Percentiles rank a stretch among this genome's conserved stretches.
Conservation (phyloP, 2,888 invertebrate genomes). For the Pterostichus madidus region DNA sequence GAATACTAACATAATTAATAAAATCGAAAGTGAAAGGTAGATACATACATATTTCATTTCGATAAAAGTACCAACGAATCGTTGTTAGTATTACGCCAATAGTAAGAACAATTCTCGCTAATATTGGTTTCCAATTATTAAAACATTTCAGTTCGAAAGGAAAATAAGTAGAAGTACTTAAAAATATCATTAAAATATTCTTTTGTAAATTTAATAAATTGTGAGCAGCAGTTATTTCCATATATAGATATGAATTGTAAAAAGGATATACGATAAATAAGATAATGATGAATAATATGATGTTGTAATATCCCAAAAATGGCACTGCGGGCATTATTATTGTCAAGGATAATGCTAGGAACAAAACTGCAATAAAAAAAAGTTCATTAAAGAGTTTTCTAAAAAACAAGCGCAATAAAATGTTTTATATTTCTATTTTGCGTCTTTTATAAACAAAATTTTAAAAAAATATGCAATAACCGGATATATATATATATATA, state of each 20-base stretch:
- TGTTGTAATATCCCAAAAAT: background rate
- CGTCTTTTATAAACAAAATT: no score
- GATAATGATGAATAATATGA: background rate
- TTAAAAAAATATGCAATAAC: no score
- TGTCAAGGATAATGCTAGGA: background rate
- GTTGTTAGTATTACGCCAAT: background rate
- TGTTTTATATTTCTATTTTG: no score
- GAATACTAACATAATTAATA: background rate
- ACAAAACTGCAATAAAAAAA: background rate
- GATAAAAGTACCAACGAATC: background rate
- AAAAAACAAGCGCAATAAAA: no score
- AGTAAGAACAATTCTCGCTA: background rate
- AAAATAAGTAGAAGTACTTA: slow-evolving; percentile 2
- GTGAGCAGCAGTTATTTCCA: background rate
- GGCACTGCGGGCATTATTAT: background rate
- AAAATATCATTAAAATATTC: background rate
- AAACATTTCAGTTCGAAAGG: background rate
- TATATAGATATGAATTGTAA: background rate
- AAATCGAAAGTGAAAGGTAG: background rate
- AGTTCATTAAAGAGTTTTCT: no score
- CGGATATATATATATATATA: no score
- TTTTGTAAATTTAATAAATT: background rate
- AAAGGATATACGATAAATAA: background rate
- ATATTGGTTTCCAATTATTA: background rate
- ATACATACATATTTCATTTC: background rate